These are phyloP conservation scores for Sylvia atricapilla DNA, from an alignment of 2,113 vertebrate species.

Conservation along the genomic window DNA sequence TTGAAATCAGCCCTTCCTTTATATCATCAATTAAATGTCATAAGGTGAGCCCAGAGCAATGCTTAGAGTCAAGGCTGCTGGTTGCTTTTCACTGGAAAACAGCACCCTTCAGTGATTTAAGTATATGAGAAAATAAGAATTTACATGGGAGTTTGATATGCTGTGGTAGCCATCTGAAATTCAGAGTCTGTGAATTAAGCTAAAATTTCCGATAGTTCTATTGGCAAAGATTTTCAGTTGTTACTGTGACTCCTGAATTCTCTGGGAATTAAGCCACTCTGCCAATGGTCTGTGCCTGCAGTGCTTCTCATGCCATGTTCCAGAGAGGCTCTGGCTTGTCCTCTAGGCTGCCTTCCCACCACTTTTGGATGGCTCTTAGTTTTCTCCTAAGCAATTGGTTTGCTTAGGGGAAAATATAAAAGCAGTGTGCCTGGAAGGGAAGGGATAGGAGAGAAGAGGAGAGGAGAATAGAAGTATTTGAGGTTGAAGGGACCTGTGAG, in stretches of 20 bases:
- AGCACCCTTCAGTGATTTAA: neutral
- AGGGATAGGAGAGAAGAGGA: too few relatives aligned
- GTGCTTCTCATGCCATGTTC: neutral
- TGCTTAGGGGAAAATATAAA: neutral
- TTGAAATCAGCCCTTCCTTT: neutral
- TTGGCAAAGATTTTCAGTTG: neutral
- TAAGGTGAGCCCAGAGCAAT: neutral
- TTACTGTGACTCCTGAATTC: neutral
- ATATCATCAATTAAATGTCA: neutral
- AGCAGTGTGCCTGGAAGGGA: neutral
- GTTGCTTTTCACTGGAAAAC: neutral
- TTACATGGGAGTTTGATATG: neutral
- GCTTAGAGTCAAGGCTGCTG: neutral
- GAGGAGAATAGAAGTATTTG: neutral
- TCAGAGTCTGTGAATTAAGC: neutral
- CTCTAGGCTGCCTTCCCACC: neutral
- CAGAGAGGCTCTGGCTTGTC: neutral
- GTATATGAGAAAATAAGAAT: neutral
- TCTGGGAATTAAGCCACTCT: neutral
- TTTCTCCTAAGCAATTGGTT: neutral
- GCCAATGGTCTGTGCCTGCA: neutral
- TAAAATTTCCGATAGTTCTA: neutral
- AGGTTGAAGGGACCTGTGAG: neutral
- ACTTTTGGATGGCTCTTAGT: neutral
- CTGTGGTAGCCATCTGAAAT: neutral